phyloP scores from a whole-genome alignment of 1,140 invertebrate species.

The Stegodyphus dumicola region DNA sequence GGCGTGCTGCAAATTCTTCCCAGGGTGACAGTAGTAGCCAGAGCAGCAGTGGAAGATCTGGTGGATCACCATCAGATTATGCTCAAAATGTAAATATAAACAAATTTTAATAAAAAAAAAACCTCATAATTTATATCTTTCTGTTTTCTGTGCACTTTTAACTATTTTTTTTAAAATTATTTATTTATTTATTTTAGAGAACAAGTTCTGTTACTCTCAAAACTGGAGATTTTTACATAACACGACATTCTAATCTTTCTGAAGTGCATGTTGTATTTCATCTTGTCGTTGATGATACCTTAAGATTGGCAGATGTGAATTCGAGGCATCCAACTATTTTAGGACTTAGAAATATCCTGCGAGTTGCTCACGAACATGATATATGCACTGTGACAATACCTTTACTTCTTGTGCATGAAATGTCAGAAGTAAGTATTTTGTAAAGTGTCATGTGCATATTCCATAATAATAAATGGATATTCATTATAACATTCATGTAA shows the following conservation, averaged over 20 bases:
- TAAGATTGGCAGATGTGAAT: conserved; percentile 84
- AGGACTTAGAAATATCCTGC: conserved; percentile 93
- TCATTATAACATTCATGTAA: no score
- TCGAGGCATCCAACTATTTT: conserved; percentile 93
- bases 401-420: conserved; percentile 84
- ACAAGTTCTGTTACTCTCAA: conserved; percentile 67
- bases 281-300: conserved; percentile 81
- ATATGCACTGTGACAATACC: conserved; percentile 94
- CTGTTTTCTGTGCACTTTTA: no score
- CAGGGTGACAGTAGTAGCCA: conserved; percentile 64
- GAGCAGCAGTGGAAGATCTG: conserved; percentile 65
- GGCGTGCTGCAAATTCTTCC: conserved; percentile 62
- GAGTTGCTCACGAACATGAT: conserved; percentile 92
- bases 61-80: conserved; percentile 25
- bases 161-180: conserved; percentile 1
- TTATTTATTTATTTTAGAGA: conserved; percentile 20
- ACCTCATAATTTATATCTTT: no score
- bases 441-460: no score
- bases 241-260: conserved; percentile 93
- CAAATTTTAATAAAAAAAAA: no score
- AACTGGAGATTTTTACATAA: conserved; percentile 93
- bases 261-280: conserved; percentile 96
- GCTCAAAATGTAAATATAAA: background rate
- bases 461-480: no score
- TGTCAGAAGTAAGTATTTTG: conserved; percentile 54